Percentiles rank a stretch among this genome's conserved stretches.
phyloP scores from a whole-genome alignment of 1,140 invertebrate species.

The Oryzaephilus surinamensis region DNA sequence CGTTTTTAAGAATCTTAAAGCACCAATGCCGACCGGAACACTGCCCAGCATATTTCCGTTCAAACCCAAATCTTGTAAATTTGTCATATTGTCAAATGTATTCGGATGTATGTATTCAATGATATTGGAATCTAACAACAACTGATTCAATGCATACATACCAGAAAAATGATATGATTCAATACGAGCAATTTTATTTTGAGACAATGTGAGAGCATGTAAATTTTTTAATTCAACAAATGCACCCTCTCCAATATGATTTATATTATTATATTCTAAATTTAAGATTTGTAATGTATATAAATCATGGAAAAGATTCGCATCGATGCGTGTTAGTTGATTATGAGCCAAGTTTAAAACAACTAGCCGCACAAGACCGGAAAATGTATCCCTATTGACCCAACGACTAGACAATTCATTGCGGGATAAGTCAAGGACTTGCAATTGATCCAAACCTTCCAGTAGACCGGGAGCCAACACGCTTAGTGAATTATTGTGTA shows the following conservation, averaged over 20 bases:
- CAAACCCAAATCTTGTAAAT: slow-evolving; percentile 67
- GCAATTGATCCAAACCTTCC: slow-evolving; percentile 61
- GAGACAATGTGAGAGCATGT: slow-evolving; percentile 60
- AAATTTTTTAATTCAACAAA: slow-evolving; percentile 65
- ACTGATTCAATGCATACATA: slow-evolving; percentile 57
- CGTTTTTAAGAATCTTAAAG: slow-evolving; percentile 57
- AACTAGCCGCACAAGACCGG: slow-evolving; percentile 57
- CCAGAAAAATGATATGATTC: slow-evolving; percentile 60
- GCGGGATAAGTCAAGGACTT: slow-evolving; percentile 62
- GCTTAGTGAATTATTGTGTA: slow-evolving; percentile 71
- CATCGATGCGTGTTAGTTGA: slow-evolving; percentile 55
- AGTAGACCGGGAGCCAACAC: slow-evolving; percentile 66
- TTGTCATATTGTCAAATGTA: slow-evolving; percentile 68
- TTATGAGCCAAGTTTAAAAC: slow-evolving; percentile 69
- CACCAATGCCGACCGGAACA: slow-evolving; percentile 59
- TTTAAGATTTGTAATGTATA: slow-evolving; percentile 66
- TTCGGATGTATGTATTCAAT: slow-evolving; percentile 56
- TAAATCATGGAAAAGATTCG: slow-evolving; percentile 61
- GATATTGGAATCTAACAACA: slow-evolving; percentile 66
- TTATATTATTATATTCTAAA: slow-evolving; percentile 65
- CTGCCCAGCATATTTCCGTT: slow-evolving; percentile 61
- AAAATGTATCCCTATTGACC: slow-evolving; percentile 69
- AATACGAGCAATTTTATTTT: slow-evolving; percentile 59
- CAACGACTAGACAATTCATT: slow-evolving; percentile 70
- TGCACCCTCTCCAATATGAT: slow-evolving; percentile 57